These are phyloP conservation scores for Ceratina japonica DNA, from an alignment of 1,140 invertebrate genomes.

Conservation along the genomic window DNA sequence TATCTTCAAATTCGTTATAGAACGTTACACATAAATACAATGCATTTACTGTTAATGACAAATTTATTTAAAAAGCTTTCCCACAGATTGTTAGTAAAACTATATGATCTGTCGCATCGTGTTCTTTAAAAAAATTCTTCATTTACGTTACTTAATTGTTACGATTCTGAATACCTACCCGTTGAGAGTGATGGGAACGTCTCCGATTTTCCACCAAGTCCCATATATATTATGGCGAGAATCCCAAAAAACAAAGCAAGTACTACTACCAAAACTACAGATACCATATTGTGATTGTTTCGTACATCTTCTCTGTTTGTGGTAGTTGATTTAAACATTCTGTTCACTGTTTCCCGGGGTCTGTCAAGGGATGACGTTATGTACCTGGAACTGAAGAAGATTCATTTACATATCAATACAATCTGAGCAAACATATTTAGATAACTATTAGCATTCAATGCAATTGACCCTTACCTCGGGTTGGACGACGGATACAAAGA, in stretches of 20 bases:
- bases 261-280: conserved; percentile 82
- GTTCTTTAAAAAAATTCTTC: conserved; percentile 13
- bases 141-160: conserved; percentile 27
- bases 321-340: conserved; percentile 67
- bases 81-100: conserved; percentile 32
- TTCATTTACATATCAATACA: conserved; percentile 18
- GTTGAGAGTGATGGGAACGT: conserved; percentile 71
- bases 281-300: conserved; percentile 82
- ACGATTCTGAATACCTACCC: conserved; percentile 75
- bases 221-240: conserved; percentile 84
- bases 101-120: conserved; percentile 23
- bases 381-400: conserved; percentile 62
- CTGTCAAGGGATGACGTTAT: conserved; percentile 68
- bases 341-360: conserved; percentile 70
- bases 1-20: conserved; percentile 13
- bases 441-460: not conserved
- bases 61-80: conserved; percentile 32
- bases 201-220: conserved; percentile 77
- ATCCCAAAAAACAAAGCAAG: conserved; percentile 84
- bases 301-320: conserved; percentile 70
- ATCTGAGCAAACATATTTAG: conserved; percentile 6
- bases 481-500: conserved; percentile 67
- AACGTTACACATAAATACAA: conserved; percentile 16
- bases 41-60: not conserved
- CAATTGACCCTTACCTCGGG: conserved; percentile 64